Evolutionary conservation across 2,113 vertebrate species (phyloP).

Genomic region (Caloenas nicobarica): DNA sequence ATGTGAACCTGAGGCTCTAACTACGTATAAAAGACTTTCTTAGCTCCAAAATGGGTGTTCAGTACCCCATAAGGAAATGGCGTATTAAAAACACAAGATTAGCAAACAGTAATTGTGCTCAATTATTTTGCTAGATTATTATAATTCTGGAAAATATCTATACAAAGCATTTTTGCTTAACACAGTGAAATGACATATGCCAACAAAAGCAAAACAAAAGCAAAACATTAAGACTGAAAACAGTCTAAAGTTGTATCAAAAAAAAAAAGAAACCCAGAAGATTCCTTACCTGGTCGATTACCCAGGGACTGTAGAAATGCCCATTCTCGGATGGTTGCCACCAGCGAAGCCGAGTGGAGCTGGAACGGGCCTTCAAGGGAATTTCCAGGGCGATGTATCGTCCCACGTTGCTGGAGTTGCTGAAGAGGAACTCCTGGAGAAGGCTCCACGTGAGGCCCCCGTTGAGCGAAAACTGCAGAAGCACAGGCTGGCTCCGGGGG

Average conservation of each 20-base stretch:
- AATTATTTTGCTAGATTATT: background rate
- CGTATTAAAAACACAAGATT: background rate
- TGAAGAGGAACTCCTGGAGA: conserved; percentile 96
- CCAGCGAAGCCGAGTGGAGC: conserved; percentile 91
- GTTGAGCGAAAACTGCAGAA: conserved; percentile 93
- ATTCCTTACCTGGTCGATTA: conserved; percentile 86
- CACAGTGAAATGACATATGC: background rate
- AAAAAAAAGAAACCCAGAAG: accelerated
- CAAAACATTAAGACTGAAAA: background rate
- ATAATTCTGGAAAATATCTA: background rate
- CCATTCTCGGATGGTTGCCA: conserved; percentile 96
- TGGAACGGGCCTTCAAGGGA: conserved; percentile 87
- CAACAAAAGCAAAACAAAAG: background rate
- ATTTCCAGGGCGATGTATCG: conserved; percentile 93
- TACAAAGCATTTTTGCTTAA: background rate
- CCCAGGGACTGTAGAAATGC: conserved; percentile 97
- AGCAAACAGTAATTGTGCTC: background rate
- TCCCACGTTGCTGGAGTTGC: conserved; percentile 93
- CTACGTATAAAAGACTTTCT: background rate
- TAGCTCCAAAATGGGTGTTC: background rate
- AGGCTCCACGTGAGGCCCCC: conserved; percentile 91
- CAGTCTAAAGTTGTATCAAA: background rate
- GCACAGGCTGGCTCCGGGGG: conserved; percentile 92
- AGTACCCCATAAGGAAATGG: accelerated
- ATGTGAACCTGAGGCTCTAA: background rate